Base-by-base conservation (phyloP, 2,888 invertebrate genomes). In the Dasypogon diadema region DNA sequence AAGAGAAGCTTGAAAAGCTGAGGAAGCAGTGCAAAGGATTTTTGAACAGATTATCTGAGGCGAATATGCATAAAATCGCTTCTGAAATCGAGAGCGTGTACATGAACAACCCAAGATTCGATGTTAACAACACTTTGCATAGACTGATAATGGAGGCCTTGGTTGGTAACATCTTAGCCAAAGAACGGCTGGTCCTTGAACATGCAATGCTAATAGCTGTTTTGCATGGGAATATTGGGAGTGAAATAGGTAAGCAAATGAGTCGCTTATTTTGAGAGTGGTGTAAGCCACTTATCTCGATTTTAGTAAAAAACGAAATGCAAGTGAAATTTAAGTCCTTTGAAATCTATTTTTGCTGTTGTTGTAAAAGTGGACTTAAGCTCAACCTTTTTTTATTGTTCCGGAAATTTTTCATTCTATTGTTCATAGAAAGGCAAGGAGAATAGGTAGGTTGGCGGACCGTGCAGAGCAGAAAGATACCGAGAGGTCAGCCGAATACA, bases 171-270 rank as follows among this genome's bases (percentile, higher is more conserved):
- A 87, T 90, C 0, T 81, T 88, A 21, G 89, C 92, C 1, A 92
- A 94, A 0, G 93, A 93, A 80, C 86, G 95, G 24, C 88, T 97
- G 82, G 87, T 95, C 0, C 90, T 94, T 16, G 98, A 98, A 81
- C 93, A 97, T 82, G 91, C 93, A 26, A 91, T 97, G 80, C 84
- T 98, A 0, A 87, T 98, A 12, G 90, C 95, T 0, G 90, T 95
- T 78, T 85, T 98, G 30, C 97, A 98, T 84, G 94, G 95, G 0
- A 96, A 97, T 84, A 90, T 98, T 46, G 98, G 95, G 12, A 91
- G 91, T 2, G 98, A 99, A 90, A 91, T 98, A 68, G 97, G 96
- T 92, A 82, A 86, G 30, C 8, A 30, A n/a, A n/a, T n/a, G n/a
- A n/a, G n/a, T n/a, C n/a, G n/a, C n/a, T n/a, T n/a, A n/a, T n/a